phyloP scores from a whole-genome alignment of 2,113 vertebrate species.

The Salvator merianae region DNA sequence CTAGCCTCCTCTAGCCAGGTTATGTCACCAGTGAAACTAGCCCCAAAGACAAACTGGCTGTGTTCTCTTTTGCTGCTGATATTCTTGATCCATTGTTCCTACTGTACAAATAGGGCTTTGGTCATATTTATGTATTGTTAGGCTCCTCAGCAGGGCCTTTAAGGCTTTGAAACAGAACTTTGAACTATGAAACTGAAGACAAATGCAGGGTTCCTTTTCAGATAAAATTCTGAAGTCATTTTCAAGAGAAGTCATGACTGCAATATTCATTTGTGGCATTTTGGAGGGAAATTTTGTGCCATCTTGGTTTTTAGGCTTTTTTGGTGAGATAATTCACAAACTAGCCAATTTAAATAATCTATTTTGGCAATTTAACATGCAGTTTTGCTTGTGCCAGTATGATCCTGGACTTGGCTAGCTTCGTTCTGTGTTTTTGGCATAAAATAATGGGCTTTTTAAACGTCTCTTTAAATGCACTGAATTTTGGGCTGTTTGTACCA shows the following conservation, averaged over 20 bases:
- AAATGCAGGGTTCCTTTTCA: not conserved
- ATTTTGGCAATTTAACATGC: conserved; percentile 4
- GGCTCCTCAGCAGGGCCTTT: not conserved
- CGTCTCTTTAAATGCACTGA: not conserved
- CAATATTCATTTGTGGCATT: not conserved
- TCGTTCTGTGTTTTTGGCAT: conserved; percentile 2
- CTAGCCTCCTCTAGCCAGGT: not conserved
- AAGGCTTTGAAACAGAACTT: not conserved
- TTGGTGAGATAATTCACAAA: conserved; percentile 1
- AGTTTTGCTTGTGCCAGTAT: not conserved
- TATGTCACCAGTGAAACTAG: not conserved
- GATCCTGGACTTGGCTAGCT: not conserved
- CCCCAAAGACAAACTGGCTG: too few relatives aligned
- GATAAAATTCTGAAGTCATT: not conserved
- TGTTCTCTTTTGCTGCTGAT: not conserved
- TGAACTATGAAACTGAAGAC: not conserved
- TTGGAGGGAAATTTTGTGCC: not conserved
- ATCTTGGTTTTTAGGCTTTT: not conserved
- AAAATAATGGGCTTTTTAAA: conserved; percentile 20
- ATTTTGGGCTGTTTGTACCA: conserved; percentile 2
- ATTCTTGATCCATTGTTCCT: not conserved
- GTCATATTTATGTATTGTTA: not conserved
- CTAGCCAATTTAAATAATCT: not conserved
- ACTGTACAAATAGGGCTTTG: not conserved
- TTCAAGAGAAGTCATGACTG: not conserved